Evolutionary conservation across 2,797 vertebrate genomes (phyloP).

Genomic region (Enteromius fasciolatus): DNA sequence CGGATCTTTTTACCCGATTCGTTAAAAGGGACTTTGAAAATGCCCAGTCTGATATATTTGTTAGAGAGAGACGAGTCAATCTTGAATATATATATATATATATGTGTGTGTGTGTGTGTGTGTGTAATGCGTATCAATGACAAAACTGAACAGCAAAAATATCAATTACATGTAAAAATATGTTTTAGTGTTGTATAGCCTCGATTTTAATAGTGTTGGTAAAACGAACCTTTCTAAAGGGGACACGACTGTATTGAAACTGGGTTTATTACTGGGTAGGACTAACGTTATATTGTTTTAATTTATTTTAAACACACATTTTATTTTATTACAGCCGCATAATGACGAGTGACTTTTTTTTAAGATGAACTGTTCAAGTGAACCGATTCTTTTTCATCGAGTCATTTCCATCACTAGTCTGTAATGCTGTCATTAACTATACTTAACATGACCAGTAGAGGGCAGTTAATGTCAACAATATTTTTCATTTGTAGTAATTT

Average conservation of each 20-base stretch:
- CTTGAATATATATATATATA: too few species aligned
- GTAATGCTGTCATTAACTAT: not conserved
- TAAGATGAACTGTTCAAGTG: not conserved
- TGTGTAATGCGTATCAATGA: not conserved
- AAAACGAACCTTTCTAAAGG: not conserved
- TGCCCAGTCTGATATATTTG: not conserved
- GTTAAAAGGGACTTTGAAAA: too few species aligned
- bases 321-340: too few species aligned
- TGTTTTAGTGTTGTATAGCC: not conserved
- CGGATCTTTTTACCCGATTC: not conserved
- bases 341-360: too few species aligned
- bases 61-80: not conserved
- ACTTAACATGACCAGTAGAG: conserved; percentile 31
- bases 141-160: not conserved
- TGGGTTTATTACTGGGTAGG: not conserved
- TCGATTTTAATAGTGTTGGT: not conserved
- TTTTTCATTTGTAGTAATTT: not conserved
- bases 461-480: not conserved
- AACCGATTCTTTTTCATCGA: not conserved
- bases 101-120: too few species aligned
- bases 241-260: not conserved
- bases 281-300: not conserved
- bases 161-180: not conserved
- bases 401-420: not conserved
- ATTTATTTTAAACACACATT: not conserved